Base-by-base conservation (phyloP, 2,888 invertebrate species). In the Mesochorus sp. region DNA sequence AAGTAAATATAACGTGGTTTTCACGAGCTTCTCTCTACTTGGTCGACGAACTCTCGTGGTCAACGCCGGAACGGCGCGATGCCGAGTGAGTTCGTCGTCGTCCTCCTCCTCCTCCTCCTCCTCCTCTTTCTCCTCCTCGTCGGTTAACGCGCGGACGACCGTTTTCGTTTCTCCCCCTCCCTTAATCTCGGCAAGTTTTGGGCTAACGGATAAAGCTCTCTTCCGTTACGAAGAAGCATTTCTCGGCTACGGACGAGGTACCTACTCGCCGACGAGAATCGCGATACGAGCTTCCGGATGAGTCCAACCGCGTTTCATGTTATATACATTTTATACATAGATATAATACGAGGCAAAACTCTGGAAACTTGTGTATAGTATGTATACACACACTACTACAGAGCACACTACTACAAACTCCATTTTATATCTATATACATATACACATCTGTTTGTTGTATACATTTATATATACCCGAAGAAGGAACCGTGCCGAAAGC, bases 1-100 rank as follows among this genome's bases (percentile, higher is more conserved):
- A 83, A 76, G 73, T 83, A 86, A 85, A 84, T 83, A 81, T 81
- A 81, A 81, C 74, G 77, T 61, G 73, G 55, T 76, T 80, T 80
- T 80, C 74, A 62, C 12, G n/a, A 59, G 28, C 34, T 49, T 8
- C 51, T n/a, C n/a, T 1, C 24, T 6, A 24, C 44, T 6, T 47
- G 72, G 81, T 59, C 75, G 68, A 51, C 71, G 75, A 75, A 61
- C 78, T 28, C 42, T 44, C 68, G 21, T 17, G 21, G 31, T 44
- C 62, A 68, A 64, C 49, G 34, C 19, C 67, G 39, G 44, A 67
- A 76, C 67, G 66, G 21, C 44, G 62, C 28, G 47, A 39, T 39
- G 17, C 37, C 19, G 49, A 42, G 39, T 66, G 70, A 24, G 55
- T 70, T 61, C 70, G 53, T 64, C 26, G 53, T 47, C 24, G 44